These are phyloP conservation scores for Nephotettix cincticeps DNA, from an alignment of 1,140 invertebrate species.

Conservation along the genomic window DNA sequence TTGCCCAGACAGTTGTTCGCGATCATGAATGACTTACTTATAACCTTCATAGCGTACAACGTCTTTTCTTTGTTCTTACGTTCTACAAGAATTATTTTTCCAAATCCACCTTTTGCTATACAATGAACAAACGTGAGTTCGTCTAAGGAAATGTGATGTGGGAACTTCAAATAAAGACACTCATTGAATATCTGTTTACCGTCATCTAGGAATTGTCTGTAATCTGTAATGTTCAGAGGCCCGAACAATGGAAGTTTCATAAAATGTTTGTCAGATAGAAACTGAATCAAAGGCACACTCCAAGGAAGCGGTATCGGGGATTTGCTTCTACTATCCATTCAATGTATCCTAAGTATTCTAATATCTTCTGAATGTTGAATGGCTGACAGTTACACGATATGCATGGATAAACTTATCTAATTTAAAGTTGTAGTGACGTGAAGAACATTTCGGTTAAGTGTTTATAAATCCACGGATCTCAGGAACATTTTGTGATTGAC, in stretches of 20 bases:
- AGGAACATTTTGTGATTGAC: no score
- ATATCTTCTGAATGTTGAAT: no score
- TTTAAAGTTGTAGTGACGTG: no score
- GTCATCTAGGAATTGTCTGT: neutral
- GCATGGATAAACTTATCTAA: no score
- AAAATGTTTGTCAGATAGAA: no score
- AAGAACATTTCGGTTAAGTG: no score
- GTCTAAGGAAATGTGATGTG: constrained; percentile 26
- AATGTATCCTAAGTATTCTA: no score
- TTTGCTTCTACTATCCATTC: no score
- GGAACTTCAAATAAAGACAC: neutral
- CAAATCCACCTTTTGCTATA: constrained; percentile 87
- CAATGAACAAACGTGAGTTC: constrained; percentile 64
- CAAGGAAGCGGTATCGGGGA: no score
- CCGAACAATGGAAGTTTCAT: neutral
- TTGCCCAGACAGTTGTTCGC: constrained; percentile 84
- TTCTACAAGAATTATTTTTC: constrained; percentile 80
- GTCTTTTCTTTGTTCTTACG: constrained; percentile 51
- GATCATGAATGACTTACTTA: constrained; percentile 84
- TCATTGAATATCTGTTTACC: neutral
- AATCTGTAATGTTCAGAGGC: neutral
- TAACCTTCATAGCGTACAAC: constrained; percentile 87
- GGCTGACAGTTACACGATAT: no score
- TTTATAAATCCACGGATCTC: no score
- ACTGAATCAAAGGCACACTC: no score